Base-by-base conservation (phyloP, 2,888 invertebrate genomes). In the Tachina grossa region DNA sequence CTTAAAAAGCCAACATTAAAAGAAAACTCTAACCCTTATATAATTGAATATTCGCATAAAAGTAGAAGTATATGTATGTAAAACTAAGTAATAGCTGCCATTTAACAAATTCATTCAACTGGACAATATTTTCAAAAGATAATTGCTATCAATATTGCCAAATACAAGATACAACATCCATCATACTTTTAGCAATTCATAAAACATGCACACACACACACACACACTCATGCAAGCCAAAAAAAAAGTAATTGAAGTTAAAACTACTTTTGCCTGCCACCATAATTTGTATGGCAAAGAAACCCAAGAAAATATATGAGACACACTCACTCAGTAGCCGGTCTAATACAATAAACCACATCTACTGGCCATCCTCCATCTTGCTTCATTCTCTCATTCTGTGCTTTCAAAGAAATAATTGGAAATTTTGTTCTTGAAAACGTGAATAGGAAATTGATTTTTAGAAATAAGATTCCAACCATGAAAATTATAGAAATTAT, bases 101-200 rank as follows among this genome's bases (percentile, higher is more conserved):
- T 80, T 74, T 81, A 84, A 68, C 61, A 71, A 81, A 82, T 61
- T 78, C 82, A 85, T 80, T 83, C 74, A 81, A 88, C 87, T 88
- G 88, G 66, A 88, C 89, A 90, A 90, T 90, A 90, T 85, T 78
- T 85, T 83, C 88, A 81, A 90, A 90, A 89, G 88, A 90, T 91
- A 91, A 91, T 91, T 91, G 91, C 91, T 90, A 91, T 91, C 91
- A 91, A 91, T 91, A 90, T 53, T 61, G 59, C 51, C 75, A 81
- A 75, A 81, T 89, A 90, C 80, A 68, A 72, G 9, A 65, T 57
- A 79, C 74, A 43, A 39, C 75, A 72, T 65, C n/a, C 55, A 79
- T 53, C 47, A 76, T 76, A 51, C 49, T 65, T 47, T 39, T 49
- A 59, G 13, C 14, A 16, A 43, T 16, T 9, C 16, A 41, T 14